These are phyloP conservation scores for Hiodon alosoides DNA, from an alignment of 2,113 vertebrate genomes.

Conservation along the genomic window DNA sequence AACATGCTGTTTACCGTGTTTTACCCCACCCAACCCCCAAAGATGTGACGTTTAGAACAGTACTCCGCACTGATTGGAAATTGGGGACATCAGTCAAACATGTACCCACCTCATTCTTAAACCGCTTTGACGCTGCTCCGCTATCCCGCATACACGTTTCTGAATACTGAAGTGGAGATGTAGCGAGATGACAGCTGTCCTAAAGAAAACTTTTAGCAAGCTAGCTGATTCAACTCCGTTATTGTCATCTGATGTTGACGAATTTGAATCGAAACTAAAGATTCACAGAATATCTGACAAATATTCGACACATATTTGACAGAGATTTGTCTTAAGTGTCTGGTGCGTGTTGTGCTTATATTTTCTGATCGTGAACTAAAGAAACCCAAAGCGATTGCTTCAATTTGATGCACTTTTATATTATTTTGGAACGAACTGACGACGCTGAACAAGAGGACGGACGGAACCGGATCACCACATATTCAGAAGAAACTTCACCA, in stretches of 20 bases:
- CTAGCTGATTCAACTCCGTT: neutral
- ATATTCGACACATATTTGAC: no score
- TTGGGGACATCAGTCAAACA: constrained; percentile 7
- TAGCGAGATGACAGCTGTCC: neutral
- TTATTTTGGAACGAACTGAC: neutral
- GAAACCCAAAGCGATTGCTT: neutral
- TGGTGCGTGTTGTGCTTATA: neutral
- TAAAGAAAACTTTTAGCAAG: constrained; percentile 2
- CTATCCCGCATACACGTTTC: constrained; percentile 2
- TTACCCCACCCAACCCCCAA: constrained; percentile 14
- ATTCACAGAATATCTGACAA: neutral
- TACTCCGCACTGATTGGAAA: constrained; percentile 37
- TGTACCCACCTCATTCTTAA: constrained; percentile 18
- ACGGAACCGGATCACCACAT: neutral
- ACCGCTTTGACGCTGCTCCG: constrained; percentile 16
- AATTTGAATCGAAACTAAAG: neutral
- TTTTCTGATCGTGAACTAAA: neutral
- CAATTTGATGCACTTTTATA: neutral
- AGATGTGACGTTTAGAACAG: neutral
- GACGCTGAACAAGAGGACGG: neutral
- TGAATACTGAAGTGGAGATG: neutral
- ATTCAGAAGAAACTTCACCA: neutral
- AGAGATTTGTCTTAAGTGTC: neutral
- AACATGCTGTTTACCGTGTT: constrained; percentile 25
- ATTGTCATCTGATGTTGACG: neutral